Conservation (phyloP, 2,113 vertebrate species). For the Myanophis thanlyinensis region DNA sequence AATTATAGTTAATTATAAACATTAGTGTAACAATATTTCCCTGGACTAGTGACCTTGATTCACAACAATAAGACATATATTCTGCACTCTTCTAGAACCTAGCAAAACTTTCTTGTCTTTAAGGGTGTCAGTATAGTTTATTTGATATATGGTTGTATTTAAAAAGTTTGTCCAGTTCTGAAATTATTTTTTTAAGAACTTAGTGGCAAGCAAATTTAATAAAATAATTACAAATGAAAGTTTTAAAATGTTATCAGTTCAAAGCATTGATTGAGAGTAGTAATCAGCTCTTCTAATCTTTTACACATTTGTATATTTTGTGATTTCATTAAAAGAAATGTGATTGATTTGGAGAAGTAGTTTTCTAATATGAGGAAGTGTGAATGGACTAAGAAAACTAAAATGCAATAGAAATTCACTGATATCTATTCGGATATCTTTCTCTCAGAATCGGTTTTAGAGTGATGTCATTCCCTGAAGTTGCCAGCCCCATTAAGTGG, state of each 20-base stretch:
- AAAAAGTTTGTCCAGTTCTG: no score
- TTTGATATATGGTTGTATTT: no score
- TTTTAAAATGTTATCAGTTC: background rate
- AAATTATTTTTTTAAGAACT: no score
- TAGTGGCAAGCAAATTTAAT: no score
- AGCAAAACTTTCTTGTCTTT: no score
- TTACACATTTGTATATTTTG: background rate
- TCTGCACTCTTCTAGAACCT: no score
- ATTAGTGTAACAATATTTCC: no score
- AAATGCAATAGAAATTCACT: background rate
- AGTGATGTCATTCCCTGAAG: background rate
- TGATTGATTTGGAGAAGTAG: background rate
- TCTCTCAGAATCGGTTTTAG: background rate
- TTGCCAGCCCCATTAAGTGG: background rate
- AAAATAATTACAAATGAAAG: background rate
- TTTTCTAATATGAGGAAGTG: background rate
- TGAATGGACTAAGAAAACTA: background rate
- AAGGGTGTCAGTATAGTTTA: no score
- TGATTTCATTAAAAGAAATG: background rate
- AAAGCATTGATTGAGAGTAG: background rate
- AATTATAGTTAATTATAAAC: no score
- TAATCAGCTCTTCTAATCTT: background rate
- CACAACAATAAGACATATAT: no score
- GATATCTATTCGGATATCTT: background rate
- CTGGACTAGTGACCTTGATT: no score